Percentiles rank a stretch among this genome's conserved stretches.
Evolutionary conservation across 1,140 invertebrate genomes (phyloP).

Genomic region (Megalonaias nervosa): DNA sequence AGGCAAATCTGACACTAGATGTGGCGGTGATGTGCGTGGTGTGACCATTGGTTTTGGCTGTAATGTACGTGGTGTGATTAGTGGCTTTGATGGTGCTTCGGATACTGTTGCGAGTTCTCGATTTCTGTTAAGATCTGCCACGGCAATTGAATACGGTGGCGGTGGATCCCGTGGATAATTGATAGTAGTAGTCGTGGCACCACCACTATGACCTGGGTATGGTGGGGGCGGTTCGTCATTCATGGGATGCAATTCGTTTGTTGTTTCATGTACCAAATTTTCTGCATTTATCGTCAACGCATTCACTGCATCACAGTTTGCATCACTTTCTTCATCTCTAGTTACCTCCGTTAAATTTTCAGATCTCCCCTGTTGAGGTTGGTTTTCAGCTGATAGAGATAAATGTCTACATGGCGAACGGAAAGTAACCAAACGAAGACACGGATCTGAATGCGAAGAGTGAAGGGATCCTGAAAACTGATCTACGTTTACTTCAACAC

Average conservation of each 20-base stretch:
- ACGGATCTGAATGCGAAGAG: not conserved
- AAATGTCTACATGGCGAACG: not conserved
- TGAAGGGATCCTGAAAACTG: not conserved
- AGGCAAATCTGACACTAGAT: not conserved
- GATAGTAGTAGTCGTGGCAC: constrained; percentile 17
- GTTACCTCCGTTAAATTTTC: not conserved
- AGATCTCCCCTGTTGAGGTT: not conserved
- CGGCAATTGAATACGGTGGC: not conserved
- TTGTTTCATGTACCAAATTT: constrained; percentile 16
- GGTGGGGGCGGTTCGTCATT: constrained; percentile 29
- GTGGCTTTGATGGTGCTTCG: not conserved
- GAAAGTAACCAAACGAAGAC: not conserved
- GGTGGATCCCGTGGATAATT: constrained; percentile 7
- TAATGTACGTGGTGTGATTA: too few species aligned
- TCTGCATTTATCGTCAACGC: not conserved
- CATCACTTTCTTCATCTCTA: not conserved
- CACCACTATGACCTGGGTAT: constrained; percentile 10
- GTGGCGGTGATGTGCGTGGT: not conserved
- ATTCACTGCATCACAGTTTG: not conserved
- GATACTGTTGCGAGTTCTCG: not conserved
- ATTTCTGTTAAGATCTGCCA: not conserved
- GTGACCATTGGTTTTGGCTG: not conserved
- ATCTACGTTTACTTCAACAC: constrained; percentile 22
- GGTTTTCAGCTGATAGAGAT: not conserved
- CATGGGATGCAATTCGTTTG: not conserved